phyloP scores from a whole-genome alignment of 2,888 invertebrate genomes.

The Copidosoma aretas region DNA sequence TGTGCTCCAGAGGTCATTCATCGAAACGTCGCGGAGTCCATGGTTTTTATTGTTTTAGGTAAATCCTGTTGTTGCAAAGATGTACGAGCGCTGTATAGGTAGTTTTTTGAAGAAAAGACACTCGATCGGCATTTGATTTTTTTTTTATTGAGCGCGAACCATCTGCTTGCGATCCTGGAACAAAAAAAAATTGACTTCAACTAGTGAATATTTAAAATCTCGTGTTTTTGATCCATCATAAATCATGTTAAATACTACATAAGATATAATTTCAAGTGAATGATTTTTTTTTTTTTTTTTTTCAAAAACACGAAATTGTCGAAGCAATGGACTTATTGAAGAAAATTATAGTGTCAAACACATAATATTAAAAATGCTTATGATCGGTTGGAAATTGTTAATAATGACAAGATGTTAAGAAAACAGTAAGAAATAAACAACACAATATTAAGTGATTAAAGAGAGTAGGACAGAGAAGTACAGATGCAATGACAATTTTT shows the following conservation, averaged over 20 bases:
- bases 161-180: constrained; percentile 59
- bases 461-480: constrained; percentile 6
- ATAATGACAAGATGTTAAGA: constrained; percentile 14
- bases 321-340: constrained; percentile 18
- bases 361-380: constrained; percentile 9
- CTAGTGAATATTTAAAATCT: not conserved
- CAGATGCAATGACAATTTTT: constrained; percentile 13
- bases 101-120: no score
- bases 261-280: not conserved
- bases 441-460: not conserved
- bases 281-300: not conserved
- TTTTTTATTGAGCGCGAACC: constrained; percentile 54
- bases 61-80: not conserved
- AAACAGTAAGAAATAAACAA: constrained; percentile 8
- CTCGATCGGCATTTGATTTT: not conserved
- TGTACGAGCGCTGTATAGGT: no score
- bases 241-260: not conserved
- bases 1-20: not conserved
- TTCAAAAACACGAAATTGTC: constrained; percentile 25
- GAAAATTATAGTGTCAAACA: constrained; percentile 14
- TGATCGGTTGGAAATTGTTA: constrained; percentile 23
- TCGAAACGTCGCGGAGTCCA: constrained; percentile 18
- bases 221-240: constrained; percentile 21
- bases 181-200: constrained; percentile 48
- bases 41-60: not conserved